phyloP scores from a whole-genome alignment of 2,113 vertebrate species.

The Podilymbus podiceps region DNA sequence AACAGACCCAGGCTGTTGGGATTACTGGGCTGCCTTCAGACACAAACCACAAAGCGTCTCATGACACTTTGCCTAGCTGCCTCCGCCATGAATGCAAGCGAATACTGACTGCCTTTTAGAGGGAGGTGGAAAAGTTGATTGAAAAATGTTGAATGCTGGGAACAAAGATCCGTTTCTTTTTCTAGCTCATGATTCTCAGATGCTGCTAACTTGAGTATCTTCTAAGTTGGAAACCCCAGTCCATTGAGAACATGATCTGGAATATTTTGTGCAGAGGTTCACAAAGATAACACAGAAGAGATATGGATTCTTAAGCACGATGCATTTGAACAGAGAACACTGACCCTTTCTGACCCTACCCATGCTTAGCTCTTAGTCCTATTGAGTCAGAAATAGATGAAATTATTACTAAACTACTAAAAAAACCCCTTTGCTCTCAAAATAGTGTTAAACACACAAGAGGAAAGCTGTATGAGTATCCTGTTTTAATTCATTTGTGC shows the following conservation, averaged over 20 bases:
- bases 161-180: slow-evolving; percentile 48
- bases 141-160: neutral
- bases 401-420: neutral
- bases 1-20: neutral
- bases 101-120: slow-evolving; percentile 5
- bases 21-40: slow-evolving; percentile 10
- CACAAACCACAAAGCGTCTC: slow-evolving; percentile 48
- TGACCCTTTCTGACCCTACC: neutral
- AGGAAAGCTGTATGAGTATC: neutral
- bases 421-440: neutral
- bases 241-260: neutral
- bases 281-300: neutral
- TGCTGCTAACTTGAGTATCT: neutral
- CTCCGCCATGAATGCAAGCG: neutral
- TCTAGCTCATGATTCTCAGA: slow-evolving; percentile 46
- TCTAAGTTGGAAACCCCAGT: neutral
- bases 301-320: neutral
- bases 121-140: neutral
- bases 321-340: neutral
- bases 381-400: neutral
- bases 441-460: neutral
- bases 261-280: neutral
- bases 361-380: neutral
- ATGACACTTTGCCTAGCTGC: slow-evolving; percentile 16
- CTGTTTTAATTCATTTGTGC: neutral